Evolutionary conservation across 1,140 invertebrate genomes (phyloP).

Genomic region (Hyposmocoma kahamanoa): DNA sequence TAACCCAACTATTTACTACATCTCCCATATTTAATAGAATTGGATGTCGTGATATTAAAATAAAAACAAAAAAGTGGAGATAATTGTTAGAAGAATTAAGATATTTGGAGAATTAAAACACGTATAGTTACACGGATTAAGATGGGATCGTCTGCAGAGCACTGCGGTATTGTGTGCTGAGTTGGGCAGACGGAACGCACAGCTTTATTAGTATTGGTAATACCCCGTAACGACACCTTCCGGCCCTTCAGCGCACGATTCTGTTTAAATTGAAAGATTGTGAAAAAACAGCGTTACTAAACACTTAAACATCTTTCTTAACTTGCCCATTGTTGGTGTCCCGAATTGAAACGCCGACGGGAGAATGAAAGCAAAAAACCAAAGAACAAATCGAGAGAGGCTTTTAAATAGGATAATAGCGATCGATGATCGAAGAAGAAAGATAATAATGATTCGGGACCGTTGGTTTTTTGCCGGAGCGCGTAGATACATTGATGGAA

Average conservation of each 20-base stretch:
- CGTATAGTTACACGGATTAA: constrained; percentile 10
- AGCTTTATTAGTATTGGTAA: constrained; percentile 53
- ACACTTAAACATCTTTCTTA: constrained; percentile 72
- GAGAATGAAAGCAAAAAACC: constrained; percentile 53
- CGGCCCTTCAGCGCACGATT: constrained; percentile 60
- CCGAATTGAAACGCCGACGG: constrained; percentile 58
- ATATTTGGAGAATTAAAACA: too few species aligned
- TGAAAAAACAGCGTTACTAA: constrained; percentile 72
- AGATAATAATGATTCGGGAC: constrained; percentile 66
- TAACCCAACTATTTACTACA: too few species aligned
- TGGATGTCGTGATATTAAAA: too few species aligned
- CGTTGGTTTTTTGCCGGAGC: constrained; percentile 51
- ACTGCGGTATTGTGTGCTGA: background rate
- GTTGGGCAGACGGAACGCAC: constrained; percentile 11
- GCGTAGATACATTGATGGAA: constrained; percentile 47
- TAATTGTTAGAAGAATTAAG: too few species aligned
- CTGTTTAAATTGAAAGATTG: constrained; percentile 68
- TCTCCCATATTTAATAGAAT: too few species aligned
- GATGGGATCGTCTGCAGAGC: constrained; percentile 8
- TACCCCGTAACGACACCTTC: constrained; percentile 66
- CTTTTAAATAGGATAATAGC: constrained; percentile 72
- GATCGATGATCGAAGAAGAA: constrained; percentile 68
- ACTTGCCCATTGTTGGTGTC: constrained; percentile 58
- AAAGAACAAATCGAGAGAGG: constrained; percentile 68
- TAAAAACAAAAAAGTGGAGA: too few species aligned